Evolutionary conservation across 2,113 vertebrate species (phyloP).

Genomic region (Erythrolamprus reginae): DNA sequence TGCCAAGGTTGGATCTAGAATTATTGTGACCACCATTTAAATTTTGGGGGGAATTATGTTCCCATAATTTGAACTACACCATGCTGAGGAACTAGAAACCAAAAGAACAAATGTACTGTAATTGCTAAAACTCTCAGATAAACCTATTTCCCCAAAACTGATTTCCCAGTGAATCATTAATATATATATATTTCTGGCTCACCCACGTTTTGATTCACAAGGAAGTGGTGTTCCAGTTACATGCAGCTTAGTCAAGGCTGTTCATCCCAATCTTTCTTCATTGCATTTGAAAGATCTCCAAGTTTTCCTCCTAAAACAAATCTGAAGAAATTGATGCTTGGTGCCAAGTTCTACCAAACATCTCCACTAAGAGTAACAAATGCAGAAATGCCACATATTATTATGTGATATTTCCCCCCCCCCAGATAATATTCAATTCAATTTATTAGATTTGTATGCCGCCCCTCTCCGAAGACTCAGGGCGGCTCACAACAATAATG

Average conservation of each 20-base stretch:
- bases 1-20: not conserved
- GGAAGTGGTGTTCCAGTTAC: not conserved
- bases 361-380: not conserved
- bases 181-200: slow-evolving; percentile 17
- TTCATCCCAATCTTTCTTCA: not conserved
- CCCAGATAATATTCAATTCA: not conserved
- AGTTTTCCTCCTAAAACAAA: not conserved
- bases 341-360: not conserved
- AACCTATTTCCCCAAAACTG: not conserved
- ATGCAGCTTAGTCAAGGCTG: not conserved
- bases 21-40: not conserved
- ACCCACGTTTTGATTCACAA: not conserved
- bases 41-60: not conserved
- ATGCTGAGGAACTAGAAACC: not conserved
- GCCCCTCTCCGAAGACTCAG: too few relatives aligned
- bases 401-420: not conserved
- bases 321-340: slow-evolving; percentile 22
- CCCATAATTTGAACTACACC: not conserved
- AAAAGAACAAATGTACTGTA: not conserved
- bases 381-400: not conserved
- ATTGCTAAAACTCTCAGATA: not conserved
- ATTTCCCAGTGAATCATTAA: slow-evolving; percentile 23
- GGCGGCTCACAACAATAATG: too few relatives aligned
- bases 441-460: too few relatives aligned
- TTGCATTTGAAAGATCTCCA: slow-evolving; percentile 15